Evolutionary conservation across 1,140 invertebrate genomes (phyloP).

Genomic region (Neelides sp.): DNA sequence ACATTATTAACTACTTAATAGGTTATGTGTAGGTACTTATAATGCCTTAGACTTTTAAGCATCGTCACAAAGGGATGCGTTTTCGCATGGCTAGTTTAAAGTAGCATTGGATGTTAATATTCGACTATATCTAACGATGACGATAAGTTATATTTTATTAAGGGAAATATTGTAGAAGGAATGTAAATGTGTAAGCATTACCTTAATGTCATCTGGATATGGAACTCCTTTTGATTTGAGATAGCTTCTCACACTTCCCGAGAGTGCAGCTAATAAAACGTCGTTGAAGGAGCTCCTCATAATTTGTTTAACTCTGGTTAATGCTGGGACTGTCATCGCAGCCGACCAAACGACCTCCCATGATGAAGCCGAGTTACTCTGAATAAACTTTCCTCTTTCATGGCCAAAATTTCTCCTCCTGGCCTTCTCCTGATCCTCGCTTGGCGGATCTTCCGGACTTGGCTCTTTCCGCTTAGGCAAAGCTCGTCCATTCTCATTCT

Average conservation of each 20-base stretch:
- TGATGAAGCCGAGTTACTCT: conserved; percentile 11
- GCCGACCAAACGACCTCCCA: conserved; percentile 40
- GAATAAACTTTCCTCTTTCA: neutral
- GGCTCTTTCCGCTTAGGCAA: neutral
- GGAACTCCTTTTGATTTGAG: conserved; percentile 38
- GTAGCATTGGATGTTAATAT: neutral
- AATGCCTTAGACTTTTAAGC: too few relatives aligned
- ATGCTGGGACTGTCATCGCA: conserved; percentile 36
- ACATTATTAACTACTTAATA: too few relatives aligned
- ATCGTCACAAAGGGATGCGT: too few relatives aligned
- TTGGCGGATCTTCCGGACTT: neutral
- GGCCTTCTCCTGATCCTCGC: conserved; percentile 1
- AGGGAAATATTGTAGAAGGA: too few relatives aligned
- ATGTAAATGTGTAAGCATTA: conserved; percentile 19
- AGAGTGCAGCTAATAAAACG: conserved; percentile 41
- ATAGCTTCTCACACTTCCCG: conserved; percentile 41
- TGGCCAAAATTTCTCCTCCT: neutral
- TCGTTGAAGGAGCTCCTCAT: conserved; percentile 43
- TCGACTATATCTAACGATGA: neutral
- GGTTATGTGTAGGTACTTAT: too few relatives aligned
- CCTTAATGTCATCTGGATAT: conserved; percentile 42
- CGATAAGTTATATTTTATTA: neutral
- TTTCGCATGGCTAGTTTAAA: neutral
- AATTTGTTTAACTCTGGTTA: conserved; percentile 36
- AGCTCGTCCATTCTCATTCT: conserved; percentile 7